Base-by-base conservation (phyloP, 1,140 invertebrate genomes). In the Saccostrea echinata region DNA sequence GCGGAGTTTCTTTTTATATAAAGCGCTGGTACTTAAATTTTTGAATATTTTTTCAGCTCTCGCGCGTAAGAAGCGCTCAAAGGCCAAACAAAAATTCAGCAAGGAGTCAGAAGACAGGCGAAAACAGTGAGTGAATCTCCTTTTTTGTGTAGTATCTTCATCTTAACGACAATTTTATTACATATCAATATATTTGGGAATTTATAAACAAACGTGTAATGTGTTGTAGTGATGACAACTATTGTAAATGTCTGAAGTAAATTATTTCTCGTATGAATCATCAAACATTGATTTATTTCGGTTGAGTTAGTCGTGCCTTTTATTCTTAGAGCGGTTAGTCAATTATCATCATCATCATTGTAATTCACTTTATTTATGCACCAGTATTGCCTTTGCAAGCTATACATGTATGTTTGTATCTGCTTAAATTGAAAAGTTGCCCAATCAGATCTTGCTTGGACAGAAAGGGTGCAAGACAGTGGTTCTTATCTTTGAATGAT, bases 31-130 rank as follows among this genome's bases (percentile, higher is more conserved):
- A 51, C 27, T 24, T 84, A 53, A 86, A 71, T 18, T 90, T 57
- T n/a, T 16, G 57, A 35, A 55, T 89, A 88, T 87, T 80, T 33
- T 91, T 93, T 88, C 92, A 95, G 95, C 94, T 27, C 91, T 95
- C 87, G 95, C 95, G 76, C 93, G 95, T 85, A 95, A 95, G 89
- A 95, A 95, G 86, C 92, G 83, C 51, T 84, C 83, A 27, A 84
- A 84, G 55, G 83, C 83, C 24, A 84, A 84, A 61, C 83, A 51
- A 53, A 84, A 84, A 61, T 84, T 84, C 53, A 43, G 43, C 43
- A 84, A 84, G 83, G 55, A 61, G 13, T 53, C 51, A 57, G 83
- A 84, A 21, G 83, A 84, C 12, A 57, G 52, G 30, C 21, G 83
- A 52, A 83, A 51, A 83, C 68, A 76, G 68, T 76, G 68, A 76